Percentiles rank a stretch among this genome's conserved stretches.
These are phyloP conservation scores for Hanleya hanleyi DNA, from an alignment of 2,888 invertebrate species.

Conservation along the genomic window DNA sequence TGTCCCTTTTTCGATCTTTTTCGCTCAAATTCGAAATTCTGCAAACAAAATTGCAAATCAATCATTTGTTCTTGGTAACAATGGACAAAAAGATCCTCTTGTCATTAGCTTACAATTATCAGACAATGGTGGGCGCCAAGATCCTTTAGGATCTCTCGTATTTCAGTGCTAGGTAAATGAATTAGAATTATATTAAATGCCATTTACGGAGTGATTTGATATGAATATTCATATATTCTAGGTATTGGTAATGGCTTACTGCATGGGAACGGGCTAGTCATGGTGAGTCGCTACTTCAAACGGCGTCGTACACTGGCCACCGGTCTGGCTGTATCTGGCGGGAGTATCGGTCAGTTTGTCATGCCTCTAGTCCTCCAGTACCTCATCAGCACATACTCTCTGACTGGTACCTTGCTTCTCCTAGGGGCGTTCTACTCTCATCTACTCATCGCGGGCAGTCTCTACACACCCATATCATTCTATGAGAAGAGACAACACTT, in stretches of 20 bases:
- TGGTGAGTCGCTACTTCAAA: constrained; percentile 5
- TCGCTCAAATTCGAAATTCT: too few relatives aligned
- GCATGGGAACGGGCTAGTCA: constrained; percentile 2
- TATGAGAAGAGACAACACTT: constrained; percentile 40
- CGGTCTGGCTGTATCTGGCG: constrained; percentile 4
- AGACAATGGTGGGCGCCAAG: too few relatives aligned
- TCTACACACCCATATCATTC: constrained; percentile 52
- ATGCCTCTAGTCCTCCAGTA: background rate
- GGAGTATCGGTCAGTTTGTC: constrained; percentile 9
- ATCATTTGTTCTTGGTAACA: too few relatives aligned
- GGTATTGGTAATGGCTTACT: constrained; percentile 7
- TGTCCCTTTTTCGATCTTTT: too few relatives aligned
- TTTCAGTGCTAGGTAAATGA: too few relatives aligned
- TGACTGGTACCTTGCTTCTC: background rate
- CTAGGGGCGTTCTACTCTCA: constrained; percentile 54
- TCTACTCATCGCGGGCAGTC: constrained; percentile 46
- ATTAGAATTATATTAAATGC: too few relatives aligned
- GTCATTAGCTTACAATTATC: too few relatives aligned
- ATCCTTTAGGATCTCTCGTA: too few relatives aligned
- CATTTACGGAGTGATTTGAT: too few relatives aligned
- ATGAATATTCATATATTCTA: too few relatives aligned
- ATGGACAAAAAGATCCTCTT: too few relatives aligned
- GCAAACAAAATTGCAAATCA: too few relatives aligned
- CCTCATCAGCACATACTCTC: background rate
- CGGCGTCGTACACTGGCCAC: constrained; percentile 1